A percentile compares a stretch with the other conserved stretches of the same genome.
These are phyloP conservation scores for Tragelaphus strepsiceros DNA, from an alignment of 2,113 vertebrate genomes.

Conservation along the genomic window DNA sequence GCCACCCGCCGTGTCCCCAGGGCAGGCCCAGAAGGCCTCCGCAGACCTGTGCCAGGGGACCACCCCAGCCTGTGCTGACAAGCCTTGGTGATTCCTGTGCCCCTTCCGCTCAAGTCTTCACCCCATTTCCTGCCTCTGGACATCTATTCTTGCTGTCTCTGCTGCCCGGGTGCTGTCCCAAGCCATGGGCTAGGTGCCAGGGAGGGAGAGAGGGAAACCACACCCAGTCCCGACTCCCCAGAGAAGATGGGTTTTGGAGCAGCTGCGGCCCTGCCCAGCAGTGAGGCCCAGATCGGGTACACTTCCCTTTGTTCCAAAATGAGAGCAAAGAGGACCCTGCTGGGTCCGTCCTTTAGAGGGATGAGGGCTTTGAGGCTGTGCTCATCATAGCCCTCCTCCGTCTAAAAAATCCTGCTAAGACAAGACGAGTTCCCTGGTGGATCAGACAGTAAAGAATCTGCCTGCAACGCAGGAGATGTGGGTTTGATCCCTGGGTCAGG, in stretches of 20 bases:
- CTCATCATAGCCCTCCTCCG: neutral
- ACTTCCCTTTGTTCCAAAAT: neutral
- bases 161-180: neutral
- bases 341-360: neutral
- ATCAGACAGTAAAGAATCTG: neutral
- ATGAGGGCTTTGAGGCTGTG: neutral
- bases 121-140: neutral
- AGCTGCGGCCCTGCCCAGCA: neutral
- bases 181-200: neutral
- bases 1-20: neutral
- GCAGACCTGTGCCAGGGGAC: neutral
- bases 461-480: neutral
- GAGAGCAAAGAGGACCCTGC: fast-evolving
- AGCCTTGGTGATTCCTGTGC: neutral
- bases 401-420: neutral
- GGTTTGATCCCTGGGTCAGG: neutral
- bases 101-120: neutral
- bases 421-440: neutral
- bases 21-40: neutral
- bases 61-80: fast-evolving
- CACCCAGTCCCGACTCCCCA: neutral
- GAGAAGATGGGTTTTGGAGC: neutral
- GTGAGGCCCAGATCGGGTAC: fast-evolving
- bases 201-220: neutral
- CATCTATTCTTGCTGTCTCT: neutral